Conservation (phyloP, 2,888 invertebrate species). For the Philereme vetulata region DNA sequence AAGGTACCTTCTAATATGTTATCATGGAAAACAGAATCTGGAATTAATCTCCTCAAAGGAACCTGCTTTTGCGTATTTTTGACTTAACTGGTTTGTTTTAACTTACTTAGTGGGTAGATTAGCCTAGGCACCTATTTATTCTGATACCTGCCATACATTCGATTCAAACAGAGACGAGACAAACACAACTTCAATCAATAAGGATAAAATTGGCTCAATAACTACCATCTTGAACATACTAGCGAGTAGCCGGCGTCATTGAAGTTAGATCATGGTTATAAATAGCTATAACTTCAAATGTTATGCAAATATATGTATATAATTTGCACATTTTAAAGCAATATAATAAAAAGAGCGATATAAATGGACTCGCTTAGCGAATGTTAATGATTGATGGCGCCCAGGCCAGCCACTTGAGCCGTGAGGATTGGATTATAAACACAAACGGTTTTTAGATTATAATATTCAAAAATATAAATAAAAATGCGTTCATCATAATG, state of each 20-base stretch:
- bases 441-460: slow-evolving; percentile 14
- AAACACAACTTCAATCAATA: background rate
- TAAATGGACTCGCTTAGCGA: slow-evolving; percentile 20
- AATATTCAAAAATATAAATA: slow-evolving; percentile 19
- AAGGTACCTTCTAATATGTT: slow-evolving; percentile 11
- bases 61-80: no score
- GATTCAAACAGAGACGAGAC: background rate
- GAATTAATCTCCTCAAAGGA: no score
- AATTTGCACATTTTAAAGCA: slow-evolving; percentile 25
- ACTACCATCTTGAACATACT: background rate
- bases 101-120: no score
- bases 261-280: slow-evolving; percentile 22
- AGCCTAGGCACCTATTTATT: no score
- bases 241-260: slow-evolving; percentile 9
- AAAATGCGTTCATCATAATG: slow-evolving; percentile 15
- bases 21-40: no score
- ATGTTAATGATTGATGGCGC: slow-evolving; percentile 29
- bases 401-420: slow-evolving; percentile 17
- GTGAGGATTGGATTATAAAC: slow-evolving; percentile 9
- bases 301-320: slow-evolving; percentile 24
- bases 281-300: slow-evolving; percentile 19
- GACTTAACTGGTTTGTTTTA: no score
- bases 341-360: slow-evolving; percentile 18
- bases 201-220: slow-evolving; percentile 6
- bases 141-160: no score